Conservation (phyloP, 2,797 vertebrate species). For the Siniperca obscura region DNA sequence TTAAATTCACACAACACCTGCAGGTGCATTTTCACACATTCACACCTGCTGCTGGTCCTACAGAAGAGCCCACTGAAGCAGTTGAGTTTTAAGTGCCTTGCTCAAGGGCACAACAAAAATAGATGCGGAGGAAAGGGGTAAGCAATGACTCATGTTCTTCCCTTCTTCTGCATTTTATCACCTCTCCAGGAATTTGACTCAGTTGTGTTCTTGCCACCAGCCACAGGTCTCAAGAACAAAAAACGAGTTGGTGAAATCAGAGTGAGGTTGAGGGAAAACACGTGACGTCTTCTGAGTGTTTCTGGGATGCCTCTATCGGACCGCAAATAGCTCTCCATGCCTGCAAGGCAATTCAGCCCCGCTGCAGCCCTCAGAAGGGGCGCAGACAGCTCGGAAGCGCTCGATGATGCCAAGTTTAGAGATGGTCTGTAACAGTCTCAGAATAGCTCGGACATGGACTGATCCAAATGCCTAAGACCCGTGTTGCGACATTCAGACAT, state of each 20-base stretch:
- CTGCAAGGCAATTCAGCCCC: constrained; percentile 26
- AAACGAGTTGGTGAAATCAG: constrained; percentile 17
- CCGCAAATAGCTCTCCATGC: constrained; percentile 34
- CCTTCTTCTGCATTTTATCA: neutral
- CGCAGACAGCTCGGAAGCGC: constrained; percentile 25
- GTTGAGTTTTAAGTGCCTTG: neutral
- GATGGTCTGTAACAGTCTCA: constrained; percentile 72
- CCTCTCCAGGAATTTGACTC: constrained; percentile 24
- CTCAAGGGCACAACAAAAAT: neutral
- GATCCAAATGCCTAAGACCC: constrained; percentile 33
- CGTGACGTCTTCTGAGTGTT: constrained; percentile 28
- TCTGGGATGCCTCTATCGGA: constrained; percentile 9
- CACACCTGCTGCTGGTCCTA: neutral
- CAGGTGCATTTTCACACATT: neutral
- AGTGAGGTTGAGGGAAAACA: neutral
- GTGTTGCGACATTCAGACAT: constrained; percentile 17
- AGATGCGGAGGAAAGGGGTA: neutral
- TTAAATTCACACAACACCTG: neutral
- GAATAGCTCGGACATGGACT: constrained; percentile 72
- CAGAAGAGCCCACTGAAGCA: neutral
- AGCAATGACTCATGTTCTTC: neutral
- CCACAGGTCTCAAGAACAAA: neutral
- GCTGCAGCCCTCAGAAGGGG: constrained; percentile 12
- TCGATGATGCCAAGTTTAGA: constrained; percentile 33
- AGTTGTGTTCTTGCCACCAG: neutral